A percentile compares a stretch with the other conserved stretches of the same genome.
Evolutionary conservation across 2,888 invertebrate genomes (phyloP).

Genomic region (Pristionchus mayeri): DNA sequence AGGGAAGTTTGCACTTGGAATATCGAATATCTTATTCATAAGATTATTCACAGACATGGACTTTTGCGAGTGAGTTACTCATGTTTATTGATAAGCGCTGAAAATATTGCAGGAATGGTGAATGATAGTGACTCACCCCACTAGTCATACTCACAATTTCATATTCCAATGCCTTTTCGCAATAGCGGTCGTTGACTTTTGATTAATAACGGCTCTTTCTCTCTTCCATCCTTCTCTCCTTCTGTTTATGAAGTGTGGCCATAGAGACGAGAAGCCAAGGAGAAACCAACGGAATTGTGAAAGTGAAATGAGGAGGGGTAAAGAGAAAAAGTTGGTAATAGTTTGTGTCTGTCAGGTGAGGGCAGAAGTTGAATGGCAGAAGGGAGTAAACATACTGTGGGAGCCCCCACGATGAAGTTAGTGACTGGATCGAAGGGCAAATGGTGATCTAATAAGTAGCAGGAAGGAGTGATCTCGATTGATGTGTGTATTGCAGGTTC

Average conservation of each 20-base stretch:
- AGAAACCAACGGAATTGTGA: slow-evolving; percentile 27
- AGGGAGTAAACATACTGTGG: neutral
- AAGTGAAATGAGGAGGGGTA: neutral
- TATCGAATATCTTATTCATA: too few species aligned
- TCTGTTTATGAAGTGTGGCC: slow-evolving; percentile 9
- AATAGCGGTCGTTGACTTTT: neutral
- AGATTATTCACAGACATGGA: too few species aligned
- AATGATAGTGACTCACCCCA: neutral
- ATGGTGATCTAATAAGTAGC: neutral
- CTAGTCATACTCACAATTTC: neutral
- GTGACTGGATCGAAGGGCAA: slow-evolving; percentile 31
- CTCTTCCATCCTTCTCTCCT: neutral
- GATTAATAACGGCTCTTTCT: neutral
- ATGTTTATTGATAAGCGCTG: neutral
- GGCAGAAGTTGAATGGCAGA: slow-evolving; percentile 17
- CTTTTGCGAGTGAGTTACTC: too few species aligned
- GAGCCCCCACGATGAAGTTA: neutral
- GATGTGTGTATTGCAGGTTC: slow-evolving; percentile 51
- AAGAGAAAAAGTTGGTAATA: neutral
- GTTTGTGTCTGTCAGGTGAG: neutral
- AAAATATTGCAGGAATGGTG: neutral
- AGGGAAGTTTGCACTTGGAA: too few species aligned
- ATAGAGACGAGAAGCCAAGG: neutral
- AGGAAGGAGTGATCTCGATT: neutral
- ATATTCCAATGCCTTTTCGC: neutral